Base-by-base conservation (phyloP, 2,113 vertebrate genomes). In the Struthio camelus region DNA sequence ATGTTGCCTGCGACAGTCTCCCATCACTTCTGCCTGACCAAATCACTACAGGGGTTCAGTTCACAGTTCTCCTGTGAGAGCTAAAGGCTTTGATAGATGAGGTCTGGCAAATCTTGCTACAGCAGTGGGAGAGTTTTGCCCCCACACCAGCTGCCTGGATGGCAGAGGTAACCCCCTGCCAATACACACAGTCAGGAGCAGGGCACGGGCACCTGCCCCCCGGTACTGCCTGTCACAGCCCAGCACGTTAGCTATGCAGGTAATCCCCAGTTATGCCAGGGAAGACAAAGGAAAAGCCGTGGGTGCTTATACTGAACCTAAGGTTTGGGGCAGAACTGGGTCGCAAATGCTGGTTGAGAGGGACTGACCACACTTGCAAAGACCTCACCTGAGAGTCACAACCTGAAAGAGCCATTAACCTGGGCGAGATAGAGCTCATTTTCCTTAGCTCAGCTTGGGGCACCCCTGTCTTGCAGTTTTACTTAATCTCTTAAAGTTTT, bases 151-250 rank as follows among this genome's bases (percentile, higher is more conserved):
- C 58, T 72, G 32, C 24, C 42, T 38, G 28, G 75, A 51, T 67
- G 48, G 58, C 0, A 50, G 58, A 48, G n/a, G 50, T 34, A 84
- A 42, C 53, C 53, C 30, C 18, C 30, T 30, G 11, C 56, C 56
- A 32, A 32, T 30, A 65, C 18, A 53, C 11, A 12, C n/a, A 34
- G n/a, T 9, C 46, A 25, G 50, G 59, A 54, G 8, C 2, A 18
- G 28, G 24, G 8, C 48, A 27, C 25, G 44, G 27, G 17, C 0
- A 0, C 46, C 64, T 69, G 67, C 61, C n/a, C 59, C 53, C 27
- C 30, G 0, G 0, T 24, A 11, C 38, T 15, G 73, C 14, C 23
- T 46, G 50, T 65, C 17, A 62, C 27, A 42, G 56, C 14, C 20
- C 72, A 2, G 2, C 5, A 8, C 2, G 19, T 27, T 22, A 46